Conservation (phyloP, 2,113 vertebrate species). For the Tachuris rubrigastra region DNA sequence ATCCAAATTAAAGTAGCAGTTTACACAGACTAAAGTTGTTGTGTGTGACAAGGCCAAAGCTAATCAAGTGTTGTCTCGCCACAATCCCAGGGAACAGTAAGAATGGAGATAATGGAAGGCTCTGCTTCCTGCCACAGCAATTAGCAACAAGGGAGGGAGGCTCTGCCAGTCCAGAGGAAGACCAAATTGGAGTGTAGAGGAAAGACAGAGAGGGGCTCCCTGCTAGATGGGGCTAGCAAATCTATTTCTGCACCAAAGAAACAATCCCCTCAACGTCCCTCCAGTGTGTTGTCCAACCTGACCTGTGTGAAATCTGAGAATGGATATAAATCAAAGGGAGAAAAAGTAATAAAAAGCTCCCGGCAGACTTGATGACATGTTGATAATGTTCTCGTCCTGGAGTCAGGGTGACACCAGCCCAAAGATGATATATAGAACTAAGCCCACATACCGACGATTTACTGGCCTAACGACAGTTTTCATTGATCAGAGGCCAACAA, state of each 20-base stretch:
- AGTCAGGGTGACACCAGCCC: slow-evolving; percentile 77
- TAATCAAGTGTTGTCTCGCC: slow-evolving; percentile 15
- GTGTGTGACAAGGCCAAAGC: not conserved
- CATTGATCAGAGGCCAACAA: slow-evolving; percentile 85
- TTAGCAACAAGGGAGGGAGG: not conserved
- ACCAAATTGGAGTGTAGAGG: not conserved
- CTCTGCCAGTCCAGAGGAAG: not conserved
- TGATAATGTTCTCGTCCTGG: slow-evolving; percentile 63
- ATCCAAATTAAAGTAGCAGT: not conserved
- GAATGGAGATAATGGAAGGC: not conserved
- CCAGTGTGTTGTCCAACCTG: not conserved
- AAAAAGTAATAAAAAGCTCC: slow-evolving; percentile 70
- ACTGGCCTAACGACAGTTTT: slow-evolving; percentile 81
- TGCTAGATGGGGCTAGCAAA: not conserved
- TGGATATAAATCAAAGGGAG: slow-evolving; percentile 44
- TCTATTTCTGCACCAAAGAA: slow-evolving; percentile 45
- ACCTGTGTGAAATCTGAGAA: slow-evolving; percentile 51
- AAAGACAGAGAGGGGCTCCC: not conserved
- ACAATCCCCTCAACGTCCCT: not conserved
- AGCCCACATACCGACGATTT: slow-evolving; percentile 83
- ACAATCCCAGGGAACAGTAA: not conserved
- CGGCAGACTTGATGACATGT: slow-evolving; percentile 54
- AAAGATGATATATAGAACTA: slow-evolving; percentile 76
- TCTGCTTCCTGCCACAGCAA: not conserved
- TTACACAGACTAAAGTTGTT: not conserved